Percentiles rank a stretch among this genome's conserved stretches.
Conservation (phyloP, 2,113 vertebrate genomes). For the Cynocephalus volans region DNA sequence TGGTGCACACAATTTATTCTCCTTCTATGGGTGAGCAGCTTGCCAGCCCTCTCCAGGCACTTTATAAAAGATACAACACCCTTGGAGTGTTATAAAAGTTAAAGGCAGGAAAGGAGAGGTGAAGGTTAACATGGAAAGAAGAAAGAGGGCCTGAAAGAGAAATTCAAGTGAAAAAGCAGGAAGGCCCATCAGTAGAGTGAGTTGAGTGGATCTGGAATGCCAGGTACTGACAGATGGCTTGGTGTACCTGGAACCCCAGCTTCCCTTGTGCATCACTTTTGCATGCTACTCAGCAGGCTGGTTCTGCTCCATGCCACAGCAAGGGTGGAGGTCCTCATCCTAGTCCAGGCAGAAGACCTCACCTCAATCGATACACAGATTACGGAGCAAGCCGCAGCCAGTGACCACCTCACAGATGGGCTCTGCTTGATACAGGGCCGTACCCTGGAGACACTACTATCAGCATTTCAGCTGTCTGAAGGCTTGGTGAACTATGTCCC, state of each 20-base stretch:
- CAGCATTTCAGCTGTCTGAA: background rate
- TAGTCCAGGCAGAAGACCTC: background rate
- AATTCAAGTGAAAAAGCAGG: background rate
- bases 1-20: background rate
- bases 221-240: background rate
- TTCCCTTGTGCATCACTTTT: background rate
- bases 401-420: background rate
- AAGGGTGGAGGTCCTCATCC: background rate
- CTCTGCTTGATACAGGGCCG: background rate
- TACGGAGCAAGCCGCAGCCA: background rate
- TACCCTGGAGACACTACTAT: background rate
- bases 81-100: background rate
- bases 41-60: background rate
- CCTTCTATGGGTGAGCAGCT: background rate
- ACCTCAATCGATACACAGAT: background rate
- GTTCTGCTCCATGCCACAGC: background rate
- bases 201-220: background rate
- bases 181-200: background rate
- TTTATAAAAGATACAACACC: background rate
- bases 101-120: background rate
- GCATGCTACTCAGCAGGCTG: background rate
- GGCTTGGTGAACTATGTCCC: background rate
- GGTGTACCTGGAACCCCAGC: rapidly evolving
- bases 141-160: background rate
- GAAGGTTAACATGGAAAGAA: background rate